Evolutionary conservation across 2,113 vertebrate species (phyloP), one percentile per base, ranked within the genome.

Genomic region (Nipponia nippon): DNA sequence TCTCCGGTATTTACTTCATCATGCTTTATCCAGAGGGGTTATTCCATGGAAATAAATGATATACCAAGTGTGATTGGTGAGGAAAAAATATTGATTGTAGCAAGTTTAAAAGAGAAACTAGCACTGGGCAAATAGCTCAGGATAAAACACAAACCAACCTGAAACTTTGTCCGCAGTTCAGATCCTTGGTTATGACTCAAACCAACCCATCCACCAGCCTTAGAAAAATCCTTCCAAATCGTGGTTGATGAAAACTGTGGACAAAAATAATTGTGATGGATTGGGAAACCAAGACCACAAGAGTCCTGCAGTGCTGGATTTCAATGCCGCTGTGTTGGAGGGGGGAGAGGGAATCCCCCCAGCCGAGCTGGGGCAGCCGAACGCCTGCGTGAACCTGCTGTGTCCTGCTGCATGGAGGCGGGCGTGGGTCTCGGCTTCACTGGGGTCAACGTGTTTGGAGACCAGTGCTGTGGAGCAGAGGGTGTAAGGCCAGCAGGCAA

Each of bases 361-460:
- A n/a, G 22, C 21, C 1, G 2, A 78, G 27, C 20, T 0, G 0
- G 29, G 36, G 42, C 3, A 26, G 20, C 0, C 0, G 23, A 66
- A 77, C 0, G 0, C 13, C 11, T 2, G 0, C 0, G 0, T n/a
- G 36, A 88, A 58, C 22, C 55, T 86, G 36, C 65, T 20, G 27
- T 38, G 40, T 72, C 58, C 27, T 62, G 47, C 5, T 32, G 1
- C 16, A 1, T 1, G 3, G 13, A 15, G 75, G 17, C 4, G 11
- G 46, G 19, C 5, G 0, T 2, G 38, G 9, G 27, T 8, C 38
- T 59, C 1, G 1, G 10, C 53, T 52, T 42, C 1, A 0, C 17
- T 59, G 58, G 17, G 19, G 11, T 38, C 70, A 50, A 2, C 0
- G 0, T 27, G 38, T 62, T 12, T 50, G 58, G 71, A 63, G 49